Base-by-base conservation (phyloP, 2,113 vertebrate species). In the Nestor notabilis region DNA sequence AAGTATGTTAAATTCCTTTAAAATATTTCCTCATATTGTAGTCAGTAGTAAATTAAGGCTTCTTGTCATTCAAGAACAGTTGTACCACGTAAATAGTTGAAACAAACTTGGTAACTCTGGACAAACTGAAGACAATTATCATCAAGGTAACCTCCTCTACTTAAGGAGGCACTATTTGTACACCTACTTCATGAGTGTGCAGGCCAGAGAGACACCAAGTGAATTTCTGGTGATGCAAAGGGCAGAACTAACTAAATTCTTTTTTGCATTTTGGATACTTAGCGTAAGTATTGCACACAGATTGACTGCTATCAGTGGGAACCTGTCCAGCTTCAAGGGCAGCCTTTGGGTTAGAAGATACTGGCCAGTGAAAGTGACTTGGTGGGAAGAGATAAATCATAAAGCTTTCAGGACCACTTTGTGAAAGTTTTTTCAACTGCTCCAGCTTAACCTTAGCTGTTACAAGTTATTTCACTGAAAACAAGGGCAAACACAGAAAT, bases 221-320 rank as follows among this genome's bases (percentile, higher is more conserved):
- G 24, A 87, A 58, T 13, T 52, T 43, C 78, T 0, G 7, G 15
- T 43, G 43, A 89, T 63, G 37, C 13, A 56, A 87, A 89, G 41
- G 43, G 29, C 58, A 92, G 27, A 68, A 70, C 69, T 33, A 64
- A 64, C 24, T 44, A n/a, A 41, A 55, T 37, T 7, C 20, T 11
- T 41, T 44, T 66, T 15, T 85, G 28, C 20, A 46, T 46, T 70
- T 75, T 55, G 64, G 39, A 69, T 41, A 29, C 24, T 75, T 58
- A 19, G 13, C 4, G 0, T 5, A 50, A 78, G 23, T 10, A 55
- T 21, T 7, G 4, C 41, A 50, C 50, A 29, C 2, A 66, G 66
- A 52, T 17, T 33, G 43, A 31, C 31, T 60, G 5, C 25, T 60
- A 24, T 27, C 60, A 70, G 31, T 8, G 9, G 29, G 27, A 85